Evolutionary conservation across 2,113 vertebrate species (phyloP).

Genomic region (Vicugna pacos): DNA sequence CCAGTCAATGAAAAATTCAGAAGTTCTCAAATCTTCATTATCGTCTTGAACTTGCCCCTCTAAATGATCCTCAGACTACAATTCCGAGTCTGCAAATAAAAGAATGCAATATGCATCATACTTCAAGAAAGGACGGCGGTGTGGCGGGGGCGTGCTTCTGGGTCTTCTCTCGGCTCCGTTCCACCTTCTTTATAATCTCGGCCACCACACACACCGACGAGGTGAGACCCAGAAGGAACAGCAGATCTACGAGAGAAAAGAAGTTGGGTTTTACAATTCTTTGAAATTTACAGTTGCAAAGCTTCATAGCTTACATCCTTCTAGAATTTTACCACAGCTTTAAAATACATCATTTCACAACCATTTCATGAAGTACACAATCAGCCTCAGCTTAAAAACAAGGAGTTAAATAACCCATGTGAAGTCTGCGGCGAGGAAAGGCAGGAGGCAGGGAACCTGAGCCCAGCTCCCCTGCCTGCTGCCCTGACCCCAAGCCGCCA

Average conservation of each 20-base stretch:
- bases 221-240: conserved; percentile 96
- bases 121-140: conserved; percentile 92
- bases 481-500: background rate
- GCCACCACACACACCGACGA: conserved; percentile 97
- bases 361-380: background rate
- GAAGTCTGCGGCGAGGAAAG: background rate
- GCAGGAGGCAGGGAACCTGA: conserved; percentile 10
- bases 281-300: background rate
- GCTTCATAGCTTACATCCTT: background rate
- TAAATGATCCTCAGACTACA: conserved; percentile 84
- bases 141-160: conserved; percentile 86
- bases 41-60: conserved; percentile 83
- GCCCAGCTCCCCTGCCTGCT: background rate
- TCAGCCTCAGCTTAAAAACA: background rate
- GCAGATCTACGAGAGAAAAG: conserved; percentile 90
- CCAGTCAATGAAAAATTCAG: conserved; percentile 83
- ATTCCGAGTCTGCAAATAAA: conserved; percentile 86
- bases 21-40: conserved; percentile 84
- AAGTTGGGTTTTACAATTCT: background rate
- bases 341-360: background rate
- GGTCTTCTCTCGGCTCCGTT: conserved; percentile 89
- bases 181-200: conserved; percentile 95
- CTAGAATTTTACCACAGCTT: background rate
- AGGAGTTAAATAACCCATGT: background rate
- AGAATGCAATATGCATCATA: conserved; percentile 95